Percentiles rank a stretch among this genome's conserved stretches.
These are phyloP conservation scores for Drosophila mimica DNA, from an alignment of 2,888 invertebrate species.

Conservation along the genomic window DNA sequence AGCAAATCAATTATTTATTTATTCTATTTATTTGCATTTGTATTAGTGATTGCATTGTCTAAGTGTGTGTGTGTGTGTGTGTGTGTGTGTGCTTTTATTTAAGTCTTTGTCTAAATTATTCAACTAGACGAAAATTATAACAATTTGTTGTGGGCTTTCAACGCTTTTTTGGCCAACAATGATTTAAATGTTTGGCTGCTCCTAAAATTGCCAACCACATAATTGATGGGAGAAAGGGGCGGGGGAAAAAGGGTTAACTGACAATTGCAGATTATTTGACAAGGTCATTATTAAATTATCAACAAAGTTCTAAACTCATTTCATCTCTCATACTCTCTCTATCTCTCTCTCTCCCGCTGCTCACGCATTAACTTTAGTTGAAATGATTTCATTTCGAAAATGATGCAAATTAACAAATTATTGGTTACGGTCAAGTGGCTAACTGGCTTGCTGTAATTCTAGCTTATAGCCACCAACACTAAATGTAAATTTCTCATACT, in stretches of 20 bases:
- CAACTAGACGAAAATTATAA: conserved; percentile 30
- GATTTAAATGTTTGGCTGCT: conserved; percentile 18
- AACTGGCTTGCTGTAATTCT: background rate
- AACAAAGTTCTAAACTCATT: conserved; percentile 11
- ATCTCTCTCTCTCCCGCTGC: background rate
- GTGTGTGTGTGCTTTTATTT: conserved; percentile 53
- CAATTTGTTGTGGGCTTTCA: conserved; percentile 31
- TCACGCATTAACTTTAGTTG: background rate
- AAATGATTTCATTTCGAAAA: conserved; percentile 1
- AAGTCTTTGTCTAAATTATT: conserved; percentile 62
- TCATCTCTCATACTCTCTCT: background rate
- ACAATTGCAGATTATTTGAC: conserved; percentile 35
- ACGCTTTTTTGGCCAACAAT: conserved; percentile 27
- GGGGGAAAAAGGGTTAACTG: background rate
- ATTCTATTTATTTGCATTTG: conserved; percentile 37
- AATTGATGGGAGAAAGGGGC: background rate
- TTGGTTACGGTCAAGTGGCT: conserved; percentile 32
- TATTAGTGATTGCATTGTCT: conserved; percentile 18
- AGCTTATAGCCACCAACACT: too few species aligned
- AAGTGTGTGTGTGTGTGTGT: conserved; percentile 28
- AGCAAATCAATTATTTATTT: conserved; percentile 69
- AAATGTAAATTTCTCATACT: conserved; percentile 12
- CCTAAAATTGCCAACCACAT: conserved; percentile 10
- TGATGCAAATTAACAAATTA: conserved; percentile 22
- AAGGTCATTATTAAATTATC: conserved; percentile 54